Percentiles rank a stretch among this genome's conserved stretches.
Conservation (phyloP, 2,113 vertebrate species). For the Oncorhynchus tshawytscha region DNA sequence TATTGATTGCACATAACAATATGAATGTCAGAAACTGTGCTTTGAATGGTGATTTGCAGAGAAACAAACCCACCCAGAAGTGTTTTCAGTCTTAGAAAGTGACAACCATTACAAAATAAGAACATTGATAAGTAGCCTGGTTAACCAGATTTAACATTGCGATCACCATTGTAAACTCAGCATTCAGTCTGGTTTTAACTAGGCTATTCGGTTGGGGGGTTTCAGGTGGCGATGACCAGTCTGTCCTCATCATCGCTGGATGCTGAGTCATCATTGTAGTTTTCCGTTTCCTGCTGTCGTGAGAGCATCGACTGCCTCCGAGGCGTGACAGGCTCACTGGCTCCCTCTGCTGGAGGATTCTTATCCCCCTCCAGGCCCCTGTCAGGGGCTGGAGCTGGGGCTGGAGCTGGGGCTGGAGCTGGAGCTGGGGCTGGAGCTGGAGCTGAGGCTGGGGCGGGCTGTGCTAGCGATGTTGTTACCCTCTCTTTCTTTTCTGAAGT, state of each 20-base stretch:
- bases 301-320: slow-evolving; percentile 51
- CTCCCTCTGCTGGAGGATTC: slow-evolving; percentile 12
- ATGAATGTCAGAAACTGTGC: slow-evolving; percentile 96
- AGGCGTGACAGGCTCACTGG: slow-evolving; percentile 30
- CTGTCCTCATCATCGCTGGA: slow-evolving; percentile 96
- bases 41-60: slow-evolving; percentile 82
- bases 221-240: slow-evolving; percentile 88
- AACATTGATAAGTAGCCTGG: slow-evolving; percentile 2
- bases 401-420: neutral
- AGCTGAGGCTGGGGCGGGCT: neutral
- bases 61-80: slow-evolving; percentile 77
- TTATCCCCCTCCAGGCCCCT: slow-evolving; percentile 13
- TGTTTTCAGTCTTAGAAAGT: slow-evolving; percentile 83
- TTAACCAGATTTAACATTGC: no score
- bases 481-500: slow-evolving; percentile 31
- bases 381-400: slow-evolving; percentile 12
- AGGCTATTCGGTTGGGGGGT: slow-evolving; percentile 11
- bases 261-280: slow-evolving; percentile 77
- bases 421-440: neutral
- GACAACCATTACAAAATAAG: slow-evolving; percentile 73
- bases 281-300: slow-evolving; percentile 71
- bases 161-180: no score
- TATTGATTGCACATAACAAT: slow-evolving; percentile 96
- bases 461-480: slow-evolving; percentile 27
- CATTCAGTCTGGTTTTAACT: no score